Base-by-base conservation (phyloP, 92 coral and sea anemone species). In the Parazoanthus atlanticus region DNA sequence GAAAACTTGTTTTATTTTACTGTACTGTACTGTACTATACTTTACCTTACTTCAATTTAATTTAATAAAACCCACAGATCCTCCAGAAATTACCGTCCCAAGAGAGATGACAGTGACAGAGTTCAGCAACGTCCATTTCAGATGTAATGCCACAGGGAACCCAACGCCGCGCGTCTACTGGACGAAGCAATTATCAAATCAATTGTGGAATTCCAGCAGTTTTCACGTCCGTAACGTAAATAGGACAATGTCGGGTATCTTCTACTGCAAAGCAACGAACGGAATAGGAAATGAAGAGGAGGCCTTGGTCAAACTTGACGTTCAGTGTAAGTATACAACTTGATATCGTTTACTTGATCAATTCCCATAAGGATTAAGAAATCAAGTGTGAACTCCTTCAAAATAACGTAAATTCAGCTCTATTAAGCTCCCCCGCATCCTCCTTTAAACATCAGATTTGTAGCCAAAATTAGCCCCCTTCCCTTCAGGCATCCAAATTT, bases 141-240 rank as follows among this genome's bases (percentile, higher is more conserved):
- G 16, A 26, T 82, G 86, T 19, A 82, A 2, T 40, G 86, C 77
- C 86, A 82, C 76, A 66, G 86, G 86, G 76, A 82, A 82, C 58
- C 86, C 86, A 38, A 5, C 76, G 49, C 86, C 86, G 34, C 11
- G 0, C 10, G 34, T 82, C 12, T 26, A 41, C 34, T 82, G 86
- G 86, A 69, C 32, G 31, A 82, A 77, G 26, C 36, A 34, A 29
- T 30, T 31, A 9, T 34, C 5, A 8, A 36, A 67, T 28, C 16
- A 34, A 25, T 58, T 61, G 36, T 82, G 86, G 86, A 82, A 82
- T 25, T n/a, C 66, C 10, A 40, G 36, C 38, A 38, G 58, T 82
- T 82, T 82, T 23, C 26, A 1, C 26, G n/a, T 82, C 6, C 9
- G 5, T 25, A 69, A 82, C 19, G 77, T 82, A 40, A 82, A 21